Base-by-base conservation (phyloP, 1,140 invertebrate species). In the Coptotermes formosanus region DNA sequence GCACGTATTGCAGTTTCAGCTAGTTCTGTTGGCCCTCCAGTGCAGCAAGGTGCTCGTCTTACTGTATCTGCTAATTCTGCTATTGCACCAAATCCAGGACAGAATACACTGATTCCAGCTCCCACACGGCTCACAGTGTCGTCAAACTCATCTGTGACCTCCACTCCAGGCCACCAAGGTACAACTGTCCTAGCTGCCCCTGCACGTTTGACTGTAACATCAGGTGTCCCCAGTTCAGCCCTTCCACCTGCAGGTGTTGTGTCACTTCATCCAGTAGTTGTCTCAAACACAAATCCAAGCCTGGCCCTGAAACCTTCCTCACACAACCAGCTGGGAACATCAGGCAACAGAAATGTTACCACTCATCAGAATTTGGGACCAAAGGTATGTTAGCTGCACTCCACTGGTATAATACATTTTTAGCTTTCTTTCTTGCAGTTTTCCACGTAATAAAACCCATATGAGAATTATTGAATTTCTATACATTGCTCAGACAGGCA, bases 1-100 rank as follows among this genome's bases (percentile, higher is more conserved):
- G 45, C 83, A 9, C 83, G 83, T 59, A 84, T 84, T 64, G 25
- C 83, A 52, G 83, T 84, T 2, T n/a, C 45, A 32, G 38, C 83
- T 11, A 55, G 52, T 55, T 55, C 52, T 16, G 64, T 30, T 30
- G n/a, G n/a, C 64, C 64, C 25, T n/a, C n/a, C 64, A 9, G 64
- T 75, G 9, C 64, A 75, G n/a, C 64, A 75, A 30, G n/a, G 64
- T 75, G 64, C 64, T 75, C 83, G 83, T 30, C 59, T 84, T 45
- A 59, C 83, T 21, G 83, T 84, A 25, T 52, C 83, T 64, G 43
- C 83, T 45, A 59, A 45, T 59, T 64, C 83, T 59, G 52, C 32
- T 38, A 25, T 84, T 75, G 64, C 25, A 11, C 14, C 64, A 30
- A 75, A 75, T 30, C n/a, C 64, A 75, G 64, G 64, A 75, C 64